Percentiles rank a stretch among this genome's conserved stretches.
Conservation (phyloP, 2,888 invertebrate genomes). For the Polydrusus cervinus region DNA sequence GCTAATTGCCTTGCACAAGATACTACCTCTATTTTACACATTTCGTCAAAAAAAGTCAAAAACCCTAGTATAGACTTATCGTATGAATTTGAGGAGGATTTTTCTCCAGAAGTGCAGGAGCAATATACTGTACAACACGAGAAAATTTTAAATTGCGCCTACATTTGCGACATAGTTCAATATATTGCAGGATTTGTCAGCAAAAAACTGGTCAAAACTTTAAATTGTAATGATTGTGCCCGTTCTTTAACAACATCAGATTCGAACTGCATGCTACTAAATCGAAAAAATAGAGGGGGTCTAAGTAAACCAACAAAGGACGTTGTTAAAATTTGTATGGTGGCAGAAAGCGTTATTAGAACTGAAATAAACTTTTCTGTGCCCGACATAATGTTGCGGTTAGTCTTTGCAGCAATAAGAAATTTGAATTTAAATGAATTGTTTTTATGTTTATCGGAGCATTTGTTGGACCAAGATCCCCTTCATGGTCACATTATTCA, state of each 20-base stretch:
- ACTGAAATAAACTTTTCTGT: slow-evolving; percentile 15
- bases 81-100: slow-evolving; percentile 1
- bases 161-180: slow-evolving; percentile 34
- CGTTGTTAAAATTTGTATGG: slow-evolving; percentile 45
- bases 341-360: slow-evolving; percentile 43
- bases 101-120: slow-evolving; percentile 9
- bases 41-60: slow-evolving; percentile 10
- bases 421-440: slow-evolving; percentile 1
- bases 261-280: slow-evolving; percentile 29
- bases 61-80: not conserved
- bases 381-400: slow-evolving; percentile 23
- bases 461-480: slow-evolving; percentile 29
- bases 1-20: slow-evolving; percentile 46
- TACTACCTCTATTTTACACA: slow-evolving; percentile 39
- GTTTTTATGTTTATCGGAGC: slow-evolving; percentile 12
- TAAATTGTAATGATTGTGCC: slow-evolving; percentile 43
- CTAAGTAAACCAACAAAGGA: slow-evolving; percentile 38
- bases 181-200: slow-evolving; percentile 49
- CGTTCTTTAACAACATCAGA: not conserved
- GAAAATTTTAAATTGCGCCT: slow-evolving; percentile 34
- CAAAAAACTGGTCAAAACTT: slow-evolving; percentile 26
- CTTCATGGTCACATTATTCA: slow-evolving; percentile 30
- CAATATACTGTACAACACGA: not conserved
- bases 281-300: slow-evolving; percentile 42
- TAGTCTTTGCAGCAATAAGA: slow-evolving; percentile 4